These are phyloP conservation scores for Lydus trimaculatus DNA, from an alignment of 2,888 invertebrate species.

Conservation along the genomic window DNA sequence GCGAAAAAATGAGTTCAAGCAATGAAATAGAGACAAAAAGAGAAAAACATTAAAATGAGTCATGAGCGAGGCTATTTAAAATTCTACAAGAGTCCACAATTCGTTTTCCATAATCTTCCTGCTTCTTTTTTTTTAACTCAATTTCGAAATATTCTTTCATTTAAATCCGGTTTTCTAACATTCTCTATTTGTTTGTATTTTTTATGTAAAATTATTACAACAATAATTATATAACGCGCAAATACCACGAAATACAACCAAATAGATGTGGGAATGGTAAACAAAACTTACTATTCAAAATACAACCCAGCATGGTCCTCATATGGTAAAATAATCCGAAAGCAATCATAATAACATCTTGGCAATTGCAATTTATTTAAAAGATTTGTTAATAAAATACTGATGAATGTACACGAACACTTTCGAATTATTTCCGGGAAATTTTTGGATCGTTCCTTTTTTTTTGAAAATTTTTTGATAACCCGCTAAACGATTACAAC, in stretches of 20 bases:
- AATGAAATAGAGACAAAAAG: no score
- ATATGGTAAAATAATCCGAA: conserved; percentile 36
- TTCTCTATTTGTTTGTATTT: neutral
- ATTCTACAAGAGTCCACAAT: neutral
- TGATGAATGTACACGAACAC: neutral
- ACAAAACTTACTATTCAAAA: conserved; percentile 39
- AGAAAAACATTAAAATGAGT: neutral
- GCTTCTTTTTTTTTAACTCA: neutral
- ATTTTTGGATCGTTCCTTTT: neutral
- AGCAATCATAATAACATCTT: conserved; percentile 2
- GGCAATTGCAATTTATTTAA: neutral
- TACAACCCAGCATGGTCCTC: conserved; percentile 37
- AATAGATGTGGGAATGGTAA: conserved; percentile 30
- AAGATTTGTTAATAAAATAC: neutral
- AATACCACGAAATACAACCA: conserved; percentile 8
- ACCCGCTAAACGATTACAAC: neutral
- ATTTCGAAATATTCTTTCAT: neutral
- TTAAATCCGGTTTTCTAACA: neutral
- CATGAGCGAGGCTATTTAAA: neutral
- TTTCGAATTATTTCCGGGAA: neutral
- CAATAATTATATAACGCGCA: neutral
- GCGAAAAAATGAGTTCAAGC: neutral
- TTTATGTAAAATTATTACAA: neutral
- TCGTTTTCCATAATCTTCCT: neutral
- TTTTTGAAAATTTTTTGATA: neutral